Percentiles rank a stretch among this genome's conserved stretches.
phyloP scores from a whole-genome alignment of 2,888 invertebrate genomes.

The Noctua janthe region DNA sequence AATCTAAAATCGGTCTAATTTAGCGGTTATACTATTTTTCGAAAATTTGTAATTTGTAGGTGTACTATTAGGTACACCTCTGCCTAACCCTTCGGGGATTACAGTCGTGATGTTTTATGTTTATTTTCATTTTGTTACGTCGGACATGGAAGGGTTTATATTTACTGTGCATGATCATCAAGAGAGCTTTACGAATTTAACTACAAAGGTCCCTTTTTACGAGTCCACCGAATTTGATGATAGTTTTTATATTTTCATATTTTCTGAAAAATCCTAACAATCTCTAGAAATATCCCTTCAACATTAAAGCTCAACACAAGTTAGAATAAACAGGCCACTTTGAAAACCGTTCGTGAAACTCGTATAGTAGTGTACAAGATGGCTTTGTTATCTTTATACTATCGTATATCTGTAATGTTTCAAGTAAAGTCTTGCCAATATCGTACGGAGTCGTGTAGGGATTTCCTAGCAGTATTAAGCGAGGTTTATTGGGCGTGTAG shows the following conservation, averaged over 20 bases:
- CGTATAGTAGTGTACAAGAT: conserved; percentile 68
- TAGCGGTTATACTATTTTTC: too few species aligned
- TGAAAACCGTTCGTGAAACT: conserved; percentile 63
- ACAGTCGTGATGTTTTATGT: too few species aligned
- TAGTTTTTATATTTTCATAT: background rate
- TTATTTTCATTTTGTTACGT: too few species aligned
- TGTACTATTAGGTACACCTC: too few species aligned
- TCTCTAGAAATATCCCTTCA: background rate
- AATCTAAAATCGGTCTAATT: too few species aligned
- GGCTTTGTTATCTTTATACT: conserved; percentile 66
- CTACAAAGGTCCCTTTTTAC: background rate
- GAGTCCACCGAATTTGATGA: background rate
- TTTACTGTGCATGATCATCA: background rate
- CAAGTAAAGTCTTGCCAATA: conserved; percentile 71
- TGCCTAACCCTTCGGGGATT: too few species aligned
- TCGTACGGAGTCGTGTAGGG: conserved; percentile 74
- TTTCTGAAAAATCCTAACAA: background rate
- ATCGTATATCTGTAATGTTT: conserved; percentile 59
- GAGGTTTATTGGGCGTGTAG: conserved; percentile 84
- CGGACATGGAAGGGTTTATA: too few species aligned
- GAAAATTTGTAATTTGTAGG: too few species aligned
- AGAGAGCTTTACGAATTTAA: background rate
- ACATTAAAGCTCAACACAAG: background rate
- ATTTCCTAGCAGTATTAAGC: conserved; percentile 80
- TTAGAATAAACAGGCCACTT: conserved; percentile 69